Conservation (phyloP, 2,888 invertebrate genomes). For the Microchrysa polita region DNA sequence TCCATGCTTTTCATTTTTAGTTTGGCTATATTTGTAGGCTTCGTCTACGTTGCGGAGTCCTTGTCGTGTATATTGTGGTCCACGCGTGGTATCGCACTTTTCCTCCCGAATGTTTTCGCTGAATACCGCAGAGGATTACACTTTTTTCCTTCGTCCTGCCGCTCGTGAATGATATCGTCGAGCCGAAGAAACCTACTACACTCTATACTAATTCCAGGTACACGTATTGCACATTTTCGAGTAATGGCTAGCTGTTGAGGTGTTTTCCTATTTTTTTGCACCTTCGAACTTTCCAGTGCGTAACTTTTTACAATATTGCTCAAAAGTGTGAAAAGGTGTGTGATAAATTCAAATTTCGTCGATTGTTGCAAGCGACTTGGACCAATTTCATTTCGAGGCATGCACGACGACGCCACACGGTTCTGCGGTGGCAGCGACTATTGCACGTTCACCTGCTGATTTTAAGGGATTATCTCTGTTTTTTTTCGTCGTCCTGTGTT, state of each 20-base stretch:
- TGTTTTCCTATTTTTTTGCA: too few relatives aligned
- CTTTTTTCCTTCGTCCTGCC: neutral
- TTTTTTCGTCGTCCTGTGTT: neutral
- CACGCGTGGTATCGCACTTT: neutral
- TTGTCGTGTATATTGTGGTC: neutral
- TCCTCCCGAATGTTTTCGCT: too few relatives aligned
- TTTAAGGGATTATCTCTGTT: neutral
- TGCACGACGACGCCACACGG: neutral
- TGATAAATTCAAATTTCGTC: conserved; percentile 30
- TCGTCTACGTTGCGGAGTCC: neutral
- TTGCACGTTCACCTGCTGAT: neutral
- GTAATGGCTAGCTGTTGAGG: conserved; percentile 25
- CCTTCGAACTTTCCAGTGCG: conserved; percentile 23
- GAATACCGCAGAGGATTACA: conserved; percentile 12
- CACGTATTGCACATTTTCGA: conserved; percentile 26
- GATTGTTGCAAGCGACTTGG: neutral
- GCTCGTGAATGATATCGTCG: neutral
- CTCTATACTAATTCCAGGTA: conserved; percentile 37
- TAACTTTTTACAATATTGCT: conserved; percentile 35
- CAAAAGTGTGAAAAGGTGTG: conserved; percentile 30
- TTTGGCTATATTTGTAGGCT: too few relatives aligned
- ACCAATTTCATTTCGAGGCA: neutral
- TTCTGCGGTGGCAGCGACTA: neutral
- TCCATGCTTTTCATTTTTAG: conserved; percentile 49
- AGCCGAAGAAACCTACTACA: neutral